Percentiles rank a stretch among this genome's conserved stretches.
These are phyloP conservation scores for Furcula furcula DNA, from an alignment of 2,888 invertebrate genomes.

Conservation along the genomic window DNA sequence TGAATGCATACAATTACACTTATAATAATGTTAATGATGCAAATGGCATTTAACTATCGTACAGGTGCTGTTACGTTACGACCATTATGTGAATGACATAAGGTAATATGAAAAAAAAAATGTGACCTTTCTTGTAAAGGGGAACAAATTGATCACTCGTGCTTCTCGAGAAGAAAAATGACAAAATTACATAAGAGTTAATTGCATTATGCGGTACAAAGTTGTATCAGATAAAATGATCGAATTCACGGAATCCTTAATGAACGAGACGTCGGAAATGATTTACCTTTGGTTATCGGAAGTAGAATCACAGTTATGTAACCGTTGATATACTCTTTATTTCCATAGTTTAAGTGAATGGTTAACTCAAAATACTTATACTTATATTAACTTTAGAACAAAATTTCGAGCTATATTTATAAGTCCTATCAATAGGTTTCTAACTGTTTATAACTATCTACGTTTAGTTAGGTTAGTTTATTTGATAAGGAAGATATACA, in stretches of 20 bases:
- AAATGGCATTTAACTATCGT: neutral
- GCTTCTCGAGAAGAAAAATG: slow-evolving; percentile 5
- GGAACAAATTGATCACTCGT: slow-evolving; percentile 19
- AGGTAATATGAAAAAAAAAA: slow-evolving; percentile 7
- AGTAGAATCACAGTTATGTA: slow-evolving; percentile 32
- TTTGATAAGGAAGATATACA: too few relatives aligned
- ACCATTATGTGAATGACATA: slow-evolving; percentile 12
- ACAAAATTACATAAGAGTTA: slow-evolving; percentile 4
- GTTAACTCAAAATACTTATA: too few relatives aligned
- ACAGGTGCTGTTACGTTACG: neutral
- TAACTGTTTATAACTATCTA: too few relatives aligned
- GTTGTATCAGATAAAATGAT: slow-evolving; percentile 24
- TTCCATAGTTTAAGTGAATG: neutral
- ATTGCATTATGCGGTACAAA: slow-evolving; percentile 6
- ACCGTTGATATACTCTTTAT: slow-evolving; percentile 24
- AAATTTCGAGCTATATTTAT: too few relatives aligned
- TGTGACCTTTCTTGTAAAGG: slow-evolving; percentile 17
- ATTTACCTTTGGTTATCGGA: slow-evolving; percentile 36
- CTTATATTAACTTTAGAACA: too few relatives aligned
- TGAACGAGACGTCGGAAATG: slow-evolving; percentile 35
- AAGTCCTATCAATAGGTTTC: too few relatives aligned
- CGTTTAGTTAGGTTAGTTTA: too few relatives aligned
- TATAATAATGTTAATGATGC: too few relatives aligned
- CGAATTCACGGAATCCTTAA: slow-evolving; percentile 42
- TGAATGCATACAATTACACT: neutral